phyloP scores from a whole-genome alignment of 2,797 vertebrate genomes.

The Sternarchorhynchus goeldii region DNA sequence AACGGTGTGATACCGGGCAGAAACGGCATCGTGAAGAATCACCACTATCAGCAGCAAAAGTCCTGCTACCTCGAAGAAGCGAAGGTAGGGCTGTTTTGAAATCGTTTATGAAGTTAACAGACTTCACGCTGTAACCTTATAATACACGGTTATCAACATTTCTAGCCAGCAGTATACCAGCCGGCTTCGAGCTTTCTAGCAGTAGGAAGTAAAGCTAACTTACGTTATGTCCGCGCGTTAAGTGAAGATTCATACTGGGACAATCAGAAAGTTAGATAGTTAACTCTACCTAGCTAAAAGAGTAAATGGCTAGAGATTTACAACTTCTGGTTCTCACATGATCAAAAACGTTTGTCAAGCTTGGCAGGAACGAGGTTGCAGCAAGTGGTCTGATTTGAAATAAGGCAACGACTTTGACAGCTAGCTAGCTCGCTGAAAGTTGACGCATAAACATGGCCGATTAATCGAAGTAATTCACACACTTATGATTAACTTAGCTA shows the following conservation, averaged over 20 bases:
- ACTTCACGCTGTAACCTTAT: no score
- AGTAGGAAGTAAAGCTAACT: no score
- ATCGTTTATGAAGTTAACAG: no score
- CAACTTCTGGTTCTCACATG: not conserved
- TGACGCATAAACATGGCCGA: not conserved
- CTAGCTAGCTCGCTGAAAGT: not conserved
- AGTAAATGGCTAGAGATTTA: not conserved
- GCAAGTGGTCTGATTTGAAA: not conserved
- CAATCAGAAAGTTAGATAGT: constrained; percentile 8
- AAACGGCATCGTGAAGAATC: constrained; percentile 66
- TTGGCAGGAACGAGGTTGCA: not conserved
- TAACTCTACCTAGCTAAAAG: not conserved
- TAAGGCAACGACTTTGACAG: not conserved
- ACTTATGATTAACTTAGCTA: not conserved
- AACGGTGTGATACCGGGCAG: constrained; percentile 70
- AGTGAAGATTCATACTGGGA: no score
- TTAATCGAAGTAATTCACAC: no score
- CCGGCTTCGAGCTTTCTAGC: not conserved
- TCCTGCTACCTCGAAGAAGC: constrained; percentile 60
- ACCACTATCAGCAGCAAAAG: constrained; percentile 43
- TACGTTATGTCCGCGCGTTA: no score
- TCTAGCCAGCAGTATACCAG: constrained; percentile 10
- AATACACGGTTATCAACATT: no score
- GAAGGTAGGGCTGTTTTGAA: constrained; percentile 55
- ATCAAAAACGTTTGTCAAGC: constrained; percentile 10